Evolutionary conservation across 30 jellyfish, hydroid and myxozoan species (phyloP).

Genomic region (Rhopilema esculentum): DNA sequence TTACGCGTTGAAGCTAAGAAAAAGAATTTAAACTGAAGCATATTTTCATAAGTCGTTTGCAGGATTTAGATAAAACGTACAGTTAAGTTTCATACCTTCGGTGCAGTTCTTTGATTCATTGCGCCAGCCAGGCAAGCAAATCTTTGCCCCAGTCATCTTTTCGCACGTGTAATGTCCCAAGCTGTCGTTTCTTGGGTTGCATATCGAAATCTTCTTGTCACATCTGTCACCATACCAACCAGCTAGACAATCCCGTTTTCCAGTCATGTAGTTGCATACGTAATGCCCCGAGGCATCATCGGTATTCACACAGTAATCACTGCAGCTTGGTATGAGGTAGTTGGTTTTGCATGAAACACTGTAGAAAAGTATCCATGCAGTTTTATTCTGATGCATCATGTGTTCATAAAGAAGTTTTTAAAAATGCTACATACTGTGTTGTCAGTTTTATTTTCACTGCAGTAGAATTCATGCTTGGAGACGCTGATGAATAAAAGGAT

Average conservation of each 20-base stretch:
- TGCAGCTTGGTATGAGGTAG: constrained; percentile 71
- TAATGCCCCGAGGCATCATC: constrained; percentile 78
- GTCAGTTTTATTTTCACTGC: no score
- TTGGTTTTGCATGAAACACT: constrained; percentile 51
- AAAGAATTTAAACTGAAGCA: no score
- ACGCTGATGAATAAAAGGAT: no score
- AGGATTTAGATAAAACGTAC: background rate
- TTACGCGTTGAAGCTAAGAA: no score
- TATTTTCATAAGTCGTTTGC: no score
- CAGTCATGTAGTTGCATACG: constrained; percentile 51
- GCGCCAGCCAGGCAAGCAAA: constrained; percentile 81
- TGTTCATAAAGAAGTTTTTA: background rate
- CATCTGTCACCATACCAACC: constrained; percentile 77
- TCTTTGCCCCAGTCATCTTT: constrained; percentile 55
- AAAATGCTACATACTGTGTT: no score
- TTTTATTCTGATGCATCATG: background rate
- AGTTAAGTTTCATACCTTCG: constrained; percentile 41
- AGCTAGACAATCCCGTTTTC: constrained; percentile 44
- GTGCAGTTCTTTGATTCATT: constrained; percentile 62
- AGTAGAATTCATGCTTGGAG: no score
- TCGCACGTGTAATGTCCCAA: constrained; percentile 73
- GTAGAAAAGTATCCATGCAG: background rate
- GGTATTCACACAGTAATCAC: constrained; percentile 56
- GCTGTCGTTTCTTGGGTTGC: constrained; percentile 70
- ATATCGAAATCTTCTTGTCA: background rate